Conservation (phyloP, 2,888 invertebrate species). For the Dicyrtoma fusca region DNA sequence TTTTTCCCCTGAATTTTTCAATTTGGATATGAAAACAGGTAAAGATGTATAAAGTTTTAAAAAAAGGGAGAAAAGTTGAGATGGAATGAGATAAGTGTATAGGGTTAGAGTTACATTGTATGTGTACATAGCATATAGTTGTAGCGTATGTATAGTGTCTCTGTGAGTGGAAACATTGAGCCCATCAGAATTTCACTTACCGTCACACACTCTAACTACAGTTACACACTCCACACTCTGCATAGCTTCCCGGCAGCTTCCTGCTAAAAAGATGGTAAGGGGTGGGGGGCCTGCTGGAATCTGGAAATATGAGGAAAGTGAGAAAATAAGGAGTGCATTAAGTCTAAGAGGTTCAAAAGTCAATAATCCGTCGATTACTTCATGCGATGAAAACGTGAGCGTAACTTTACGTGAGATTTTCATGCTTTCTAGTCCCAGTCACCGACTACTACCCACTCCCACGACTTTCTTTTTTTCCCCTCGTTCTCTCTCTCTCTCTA, state of each 20-base stretch:
- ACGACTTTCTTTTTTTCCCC: not conserved
- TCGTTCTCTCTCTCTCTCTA: not conserved
- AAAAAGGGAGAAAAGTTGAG: not conserved
- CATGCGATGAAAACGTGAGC: constrained; percentile 5
- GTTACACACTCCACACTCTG: too few species aligned
- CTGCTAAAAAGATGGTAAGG: not conserved
- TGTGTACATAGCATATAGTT: too few species aligned
- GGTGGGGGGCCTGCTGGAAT: not conserved
- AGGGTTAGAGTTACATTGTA: too few species aligned
- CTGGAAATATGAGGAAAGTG: constrained; percentile 36
- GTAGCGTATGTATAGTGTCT: constrained; percentile 3
- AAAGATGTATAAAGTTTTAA: not conserved
- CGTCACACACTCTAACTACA: not conserved
- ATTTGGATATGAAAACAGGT: not conserved
- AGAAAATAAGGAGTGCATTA: constrained; percentile 37
- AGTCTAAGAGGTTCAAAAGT: constrained; percentile 36
- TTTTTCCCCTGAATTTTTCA: too few species aligned
- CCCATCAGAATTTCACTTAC: constrained; percentile 25
- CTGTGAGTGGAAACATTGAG: not conserved
- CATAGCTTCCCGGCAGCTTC: too few species aligned
- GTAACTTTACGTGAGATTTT: constrained; percentile 1
- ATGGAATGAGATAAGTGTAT: constrained; percentile 7
- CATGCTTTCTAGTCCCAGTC: not conserved
- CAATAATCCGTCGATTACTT: constrained; percentile 37
- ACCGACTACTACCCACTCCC: not conserved